Percentiles rank a stretch among this genome's conserved stretches.
Conservation (phyloP, 2,888 invertebrate species). For the Eupithecia tripunctaria region DNA sequence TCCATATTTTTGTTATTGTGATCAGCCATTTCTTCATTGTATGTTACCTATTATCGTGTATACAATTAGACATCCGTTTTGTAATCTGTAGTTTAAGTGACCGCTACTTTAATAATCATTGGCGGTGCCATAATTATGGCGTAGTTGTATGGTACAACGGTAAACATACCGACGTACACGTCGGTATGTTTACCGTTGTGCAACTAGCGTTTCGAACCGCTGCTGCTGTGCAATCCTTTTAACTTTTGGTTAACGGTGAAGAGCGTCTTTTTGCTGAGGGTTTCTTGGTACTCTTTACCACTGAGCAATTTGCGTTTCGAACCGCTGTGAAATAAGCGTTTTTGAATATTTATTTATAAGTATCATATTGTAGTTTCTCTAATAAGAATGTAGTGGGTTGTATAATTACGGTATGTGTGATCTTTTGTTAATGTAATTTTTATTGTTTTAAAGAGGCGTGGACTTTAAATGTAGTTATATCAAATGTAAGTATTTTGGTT, state of each 20-base stretch:
- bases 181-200: not conserved
- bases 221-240: not conserved
- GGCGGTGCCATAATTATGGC: not conserved
- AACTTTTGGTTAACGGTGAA: not conserved
- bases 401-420: slow-evolving; percentile 41
- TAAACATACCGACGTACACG: no score
- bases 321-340: slow-evolving; percentile 25
- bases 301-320: not conserved
- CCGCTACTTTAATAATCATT: slow-evolving; percentile 17
- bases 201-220: not conserved
- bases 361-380: slow-evolving; percentile 37
- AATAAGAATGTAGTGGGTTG: slow-evolving; percentile 37
- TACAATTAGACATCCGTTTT: slow-evolving; percentile 23
- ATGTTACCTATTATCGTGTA: slow-evolving; percentile 19
- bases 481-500: not conserved
- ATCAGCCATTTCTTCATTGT: slow-evolving; percentile 33
- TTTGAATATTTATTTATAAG: slow-evolving; percentile 37
- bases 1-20: slow-evolving; percentile 34
- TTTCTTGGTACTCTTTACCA: slow-evolving; percentile 19
- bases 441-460: slow-evolving; percentile 40
- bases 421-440: slow-evolving; percentile 41
- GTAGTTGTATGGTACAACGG: not conserved
- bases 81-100: slow-evolving; percentile 22
- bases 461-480: slow-evolving; percentile 22
- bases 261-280: slow-evolving; percentile 6